Percentiles rank a stretch among this genome's conserved stretches.
phyloP scores from a whole-genome alignment of 2,113 vertebrate genomes.

The Tetrao urogallus region DNA sequence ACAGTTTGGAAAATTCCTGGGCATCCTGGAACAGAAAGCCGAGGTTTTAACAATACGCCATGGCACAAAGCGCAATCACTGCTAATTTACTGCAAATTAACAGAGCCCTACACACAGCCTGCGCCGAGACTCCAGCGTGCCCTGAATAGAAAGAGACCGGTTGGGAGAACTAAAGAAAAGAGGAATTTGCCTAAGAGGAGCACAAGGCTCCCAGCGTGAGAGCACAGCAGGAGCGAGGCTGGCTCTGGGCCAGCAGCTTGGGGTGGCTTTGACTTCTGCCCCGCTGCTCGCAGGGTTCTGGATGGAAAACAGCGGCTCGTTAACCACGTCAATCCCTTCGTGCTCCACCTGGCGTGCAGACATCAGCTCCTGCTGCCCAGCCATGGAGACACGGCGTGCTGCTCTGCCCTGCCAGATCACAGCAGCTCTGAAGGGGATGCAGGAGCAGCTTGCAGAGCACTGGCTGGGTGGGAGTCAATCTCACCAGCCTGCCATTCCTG shows the following conservation, averaged over 20 bases:
- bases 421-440: neutral
- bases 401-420: neutral
- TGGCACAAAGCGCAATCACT: neutral
- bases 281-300: neutral
- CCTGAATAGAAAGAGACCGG: neutral
- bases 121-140: accelerated
- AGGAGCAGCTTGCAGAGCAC: neutral
- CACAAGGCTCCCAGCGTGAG: neutral
- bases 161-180: neutral
- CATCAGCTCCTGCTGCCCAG: neutral
- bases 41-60: neutral
- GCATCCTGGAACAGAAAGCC: slow-evolving; percentile 85
- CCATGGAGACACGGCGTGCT: no score
- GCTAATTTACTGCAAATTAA: slow-evolving; percentile 35
- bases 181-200: slow-evolving; percentile 28
- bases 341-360: neutral
- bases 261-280: slow-evolving; percentile 26
- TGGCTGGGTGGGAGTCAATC: neutral
- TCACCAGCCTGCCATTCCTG: neutral
- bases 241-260: neutral
- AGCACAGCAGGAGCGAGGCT: neutral
- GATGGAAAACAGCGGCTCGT: neutral
- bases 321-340: neutral
- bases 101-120: neutral
- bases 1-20: slow-evolving; percentile 98